These are phyloP conservation scores for Perca schrenkii DNA, from an alignment of 2,113 vertebrate genomes.

Conservation along the genomic window DNA sequence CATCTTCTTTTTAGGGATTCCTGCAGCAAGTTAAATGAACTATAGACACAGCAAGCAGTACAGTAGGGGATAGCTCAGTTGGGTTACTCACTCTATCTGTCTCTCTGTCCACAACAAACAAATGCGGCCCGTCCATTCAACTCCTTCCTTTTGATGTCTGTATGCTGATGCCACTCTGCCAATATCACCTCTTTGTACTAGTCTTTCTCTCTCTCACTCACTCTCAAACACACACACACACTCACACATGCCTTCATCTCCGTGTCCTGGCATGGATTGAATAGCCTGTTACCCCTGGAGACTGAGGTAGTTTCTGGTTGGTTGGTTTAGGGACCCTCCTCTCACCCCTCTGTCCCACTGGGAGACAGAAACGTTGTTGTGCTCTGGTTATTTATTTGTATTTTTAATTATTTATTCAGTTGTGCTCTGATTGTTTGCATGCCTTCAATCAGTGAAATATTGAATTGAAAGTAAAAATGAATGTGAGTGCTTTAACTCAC, in stretches of 20 bases:
- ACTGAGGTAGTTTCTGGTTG: conserved; percentile 57
- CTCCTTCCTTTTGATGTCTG: conserved; percentile 32
- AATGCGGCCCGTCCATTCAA: conserved; percentile 19
- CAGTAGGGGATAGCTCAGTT: conserved; percentile 9
- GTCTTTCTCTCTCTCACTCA: not conserved
- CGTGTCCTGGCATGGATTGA: conserved; percentile 61
- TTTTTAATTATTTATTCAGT: not conserved
- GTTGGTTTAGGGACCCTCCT: conserved; percentile 50
- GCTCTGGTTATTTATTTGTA: conserved; percentile 4
- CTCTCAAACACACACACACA: conserved; percentile 24
- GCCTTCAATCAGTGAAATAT: not conserved
- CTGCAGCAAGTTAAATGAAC: not conserved
- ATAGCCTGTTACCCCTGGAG: conserved; percentile 56
- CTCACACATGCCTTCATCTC: conserved; percentile 20
- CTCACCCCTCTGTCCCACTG: not conserved
- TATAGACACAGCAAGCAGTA: not conserved
- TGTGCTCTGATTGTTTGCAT: not conserved
- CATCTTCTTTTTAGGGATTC: not conserved
- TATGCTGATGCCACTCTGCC: conserved; percentile 29
- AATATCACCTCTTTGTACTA: conserved; percentile 27
- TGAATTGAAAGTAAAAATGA: not conserved
- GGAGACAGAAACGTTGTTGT: conserved; percentile 35
- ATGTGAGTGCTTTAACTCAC: not conserved
- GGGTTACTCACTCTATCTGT: conserved; percentile 7
- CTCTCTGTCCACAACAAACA: conserved; percentile 15